A percentile compares a stretch with the other conserved stretches of the same genome.
These are phyloP conservation scores for Nibea coibor DNA, from an alignment of 2,113 vertebrate species.

Conservation along the genomic window DNA sequence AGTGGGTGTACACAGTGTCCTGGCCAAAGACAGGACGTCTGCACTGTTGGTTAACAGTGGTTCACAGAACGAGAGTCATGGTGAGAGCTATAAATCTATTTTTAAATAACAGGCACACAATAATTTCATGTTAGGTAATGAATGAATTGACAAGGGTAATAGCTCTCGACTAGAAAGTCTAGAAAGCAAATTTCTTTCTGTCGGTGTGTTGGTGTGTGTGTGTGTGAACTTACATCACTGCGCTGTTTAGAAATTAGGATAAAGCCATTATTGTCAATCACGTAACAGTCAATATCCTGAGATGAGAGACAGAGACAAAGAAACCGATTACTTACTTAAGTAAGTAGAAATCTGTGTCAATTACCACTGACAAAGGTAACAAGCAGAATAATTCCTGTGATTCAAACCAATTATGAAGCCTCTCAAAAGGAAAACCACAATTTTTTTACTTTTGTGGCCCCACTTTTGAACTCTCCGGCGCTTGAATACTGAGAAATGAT, in stretches of 20 bases:
- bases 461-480: background rate
- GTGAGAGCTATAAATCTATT: background rate
- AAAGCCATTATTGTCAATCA: constrained; percentile 82
- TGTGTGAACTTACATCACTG: constrained; percentile 68
- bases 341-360: constrained; percentile 21
- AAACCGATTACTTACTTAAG: constrained; percentile 31
- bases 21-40: background rate
- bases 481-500: background rate
- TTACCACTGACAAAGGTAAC: constrained; percentile 6
- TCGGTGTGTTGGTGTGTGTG: background rate
- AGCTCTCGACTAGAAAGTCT: constrained; percentile 20
- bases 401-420: background rate
- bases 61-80: background rate
- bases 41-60: background rate
- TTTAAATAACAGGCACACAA: background rate
- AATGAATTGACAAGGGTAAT: constrained; percentile 7
- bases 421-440: background rate
- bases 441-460: background rate
- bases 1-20: background rate
- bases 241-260: constrained; percentile 76
- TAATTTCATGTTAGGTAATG: constrained; percentile 2
- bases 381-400: constrained; percentile 3
- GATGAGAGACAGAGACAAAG: constrained; percentile 43
- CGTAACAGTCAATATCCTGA: constrained; percentile 76
- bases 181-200: background rate